Evolutionary conservation across 2,888 invertebrate species (phyloP).

Genomic region (Pheosia tremula): DNA sequence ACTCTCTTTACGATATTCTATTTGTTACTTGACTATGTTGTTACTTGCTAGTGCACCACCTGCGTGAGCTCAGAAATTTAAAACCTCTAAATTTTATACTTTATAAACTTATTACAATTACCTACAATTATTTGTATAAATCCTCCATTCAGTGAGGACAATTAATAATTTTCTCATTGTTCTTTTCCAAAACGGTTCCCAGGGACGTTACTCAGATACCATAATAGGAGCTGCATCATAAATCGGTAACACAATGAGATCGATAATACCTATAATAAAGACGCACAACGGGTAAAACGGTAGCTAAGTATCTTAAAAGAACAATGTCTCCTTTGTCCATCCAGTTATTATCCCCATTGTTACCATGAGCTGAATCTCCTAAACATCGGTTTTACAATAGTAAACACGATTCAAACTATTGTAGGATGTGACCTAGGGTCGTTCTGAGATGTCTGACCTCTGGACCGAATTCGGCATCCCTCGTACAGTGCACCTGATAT

Average conservation of each 20-base stretch:
- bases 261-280: slow-evolving; percentile 76
- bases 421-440: slow-evolving; percentile 75
- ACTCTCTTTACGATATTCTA: not conserved
- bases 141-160: not conserved
- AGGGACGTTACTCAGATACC: slow-evolving; percentile 72
- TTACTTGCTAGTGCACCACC: not conserved
- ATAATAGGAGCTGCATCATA: slow-evolving; percentile 66
- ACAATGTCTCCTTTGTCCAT: slow-evolving; percentile 66
- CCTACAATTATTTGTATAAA: not conserved
- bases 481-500: slow-evolving; percentile 69
- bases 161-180: slow-evolving; percentile 2
- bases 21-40: not conserved
- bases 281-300: slow-evolving; percentile 74
- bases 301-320: slow-evolving; percentile 75
- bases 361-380: slow-evolving; percentile 48
- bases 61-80: not conserved
- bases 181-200: slow-evolving; percentile 58
- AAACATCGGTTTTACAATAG: slow-evolving; percentile 67
- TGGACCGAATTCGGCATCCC: slow-evolving; percentile 66
- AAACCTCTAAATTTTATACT: not conserved
- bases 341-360: slow-evolving; percentile 61
- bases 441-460: slow-evolving; percentile 68
- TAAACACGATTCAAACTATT: slow-evolving; percentile 70
- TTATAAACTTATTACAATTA: not conserved
- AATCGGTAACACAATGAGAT: slow-evolving; percentile 75